Conservation (phyloP, 1,140 invertebrate genomes). For the Papilio glaucus region DNA sequence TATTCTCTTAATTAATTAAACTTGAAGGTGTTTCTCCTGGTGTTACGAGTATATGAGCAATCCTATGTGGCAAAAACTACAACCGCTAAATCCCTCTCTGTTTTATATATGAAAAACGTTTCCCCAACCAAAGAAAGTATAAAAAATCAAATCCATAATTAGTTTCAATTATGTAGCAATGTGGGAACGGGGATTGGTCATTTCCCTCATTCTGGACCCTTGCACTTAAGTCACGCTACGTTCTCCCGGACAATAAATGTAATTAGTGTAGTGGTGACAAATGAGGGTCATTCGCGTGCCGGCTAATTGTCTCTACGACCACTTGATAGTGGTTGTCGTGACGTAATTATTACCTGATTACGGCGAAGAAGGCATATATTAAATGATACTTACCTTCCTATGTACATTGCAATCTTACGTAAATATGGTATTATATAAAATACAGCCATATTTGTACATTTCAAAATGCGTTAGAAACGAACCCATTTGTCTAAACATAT, state of each 20-base stretch:
- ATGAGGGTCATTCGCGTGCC: constrained; percentile 22
- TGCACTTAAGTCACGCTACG: constrained; percentile 9
- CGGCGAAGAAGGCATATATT: neutral
- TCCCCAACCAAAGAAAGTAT: neutral
- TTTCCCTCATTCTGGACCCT: constrained; percentile 25
- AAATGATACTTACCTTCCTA: too few species aligned
- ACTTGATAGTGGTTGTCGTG: neutral
- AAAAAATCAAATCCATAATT: constrained; percentile 11
- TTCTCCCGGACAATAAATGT: constrained; percentile 15
- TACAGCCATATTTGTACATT: too few species aligned
- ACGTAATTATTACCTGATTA: neutral
- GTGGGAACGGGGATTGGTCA: constrained; percentile 29
- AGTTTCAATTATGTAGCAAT: neutral
- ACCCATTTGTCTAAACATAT: too few species aligned
- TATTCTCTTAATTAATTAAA: too few species aligned
- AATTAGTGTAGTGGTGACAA: constrained; percentile 19
- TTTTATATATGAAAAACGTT: neutral
- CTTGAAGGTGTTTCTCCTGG: too few species aligned
- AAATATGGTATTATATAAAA: too few species aligned
- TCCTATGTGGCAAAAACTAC: too few species aligned
- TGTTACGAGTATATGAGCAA: too few species aligned
- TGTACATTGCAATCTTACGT: too few species aligned
- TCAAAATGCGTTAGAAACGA: too few species aligned
- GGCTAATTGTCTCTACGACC: constrained; percentile 9
- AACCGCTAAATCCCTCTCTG: neutral